These are phyloP conservation scores for Aphyosemion australe DNA, from an alignment of 2,113 vertebrate species.

Conservation along the genomic window DNA sequence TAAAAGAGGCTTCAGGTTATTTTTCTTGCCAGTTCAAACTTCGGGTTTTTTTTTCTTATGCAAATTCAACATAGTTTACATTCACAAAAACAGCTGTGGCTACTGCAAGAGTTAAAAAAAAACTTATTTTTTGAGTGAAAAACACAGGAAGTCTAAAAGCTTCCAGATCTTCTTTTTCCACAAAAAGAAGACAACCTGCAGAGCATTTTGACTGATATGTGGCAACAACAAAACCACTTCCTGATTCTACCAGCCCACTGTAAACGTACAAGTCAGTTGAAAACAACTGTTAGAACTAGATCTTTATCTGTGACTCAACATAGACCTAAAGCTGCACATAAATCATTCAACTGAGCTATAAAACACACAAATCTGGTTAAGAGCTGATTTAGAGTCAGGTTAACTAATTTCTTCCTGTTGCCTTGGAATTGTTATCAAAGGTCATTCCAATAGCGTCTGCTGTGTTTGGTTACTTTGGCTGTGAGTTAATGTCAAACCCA, in stretches of 20 bases:
- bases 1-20: too few relatives aligned
- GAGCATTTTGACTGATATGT: background rate
- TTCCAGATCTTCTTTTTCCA: background rate
- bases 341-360: too few relatives aligned
- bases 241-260: slow-evolving; percentile 5
- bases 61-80: too few relatives aligned
- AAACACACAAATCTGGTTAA: background rate
- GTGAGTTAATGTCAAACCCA: slow-evolving; percentile 10
- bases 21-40: background rate
- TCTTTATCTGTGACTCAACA: too few relatives aligned
- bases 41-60: background rate
- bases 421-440: slow-evolving; percentile 18
- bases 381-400: background rate
- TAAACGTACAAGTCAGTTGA: background rate
- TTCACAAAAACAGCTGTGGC: too few relatives aligned
- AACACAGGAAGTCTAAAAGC: too few relatives aligned
- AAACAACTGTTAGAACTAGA: too few relatives aligned
- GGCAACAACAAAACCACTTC: slow-evolving; percentile 52
- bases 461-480: slow-evolving; percentile 37
- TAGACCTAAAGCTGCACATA: too few relatives aligned
- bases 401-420: slow-evolving; percentile 15
- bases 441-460: background rate
- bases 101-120: too few relatives aligned
- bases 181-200: background rate
- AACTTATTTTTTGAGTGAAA: too few relatives aligned